These are phyloP conservation scores for Saturnia japonica DNA, from an alignment of 2,888 invertebrate species.

Conservation along the genomic window DNA sequence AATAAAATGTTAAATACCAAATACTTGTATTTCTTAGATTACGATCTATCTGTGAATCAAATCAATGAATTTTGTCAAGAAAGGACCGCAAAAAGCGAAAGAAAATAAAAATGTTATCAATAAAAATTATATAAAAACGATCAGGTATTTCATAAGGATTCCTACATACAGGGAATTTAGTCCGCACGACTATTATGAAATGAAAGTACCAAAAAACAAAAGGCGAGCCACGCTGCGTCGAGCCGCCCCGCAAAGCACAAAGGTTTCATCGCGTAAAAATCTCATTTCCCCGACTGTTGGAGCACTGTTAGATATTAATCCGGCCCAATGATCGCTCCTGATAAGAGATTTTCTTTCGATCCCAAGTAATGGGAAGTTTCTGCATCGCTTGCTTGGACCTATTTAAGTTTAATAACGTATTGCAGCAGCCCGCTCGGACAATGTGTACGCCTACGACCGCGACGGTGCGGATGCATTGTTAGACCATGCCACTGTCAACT, in stretches of 20 bases:
- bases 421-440: constrained; percentile 34
- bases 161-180: not conserved
- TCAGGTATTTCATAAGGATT: constrained; percentile 3
- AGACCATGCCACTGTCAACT: not conserved
- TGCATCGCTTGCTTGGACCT: constrained; percentile 61
- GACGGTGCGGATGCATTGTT: constrained; percentile 1
- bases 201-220: constrained; percentile 30
- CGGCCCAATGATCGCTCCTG: constrained; percentile 67
- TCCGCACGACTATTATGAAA: constrained; percentile 14
- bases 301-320: constrained; percentile 70
- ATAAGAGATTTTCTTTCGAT: constrained; percentile 77
- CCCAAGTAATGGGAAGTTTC: constrained; percentile 75
- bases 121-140: not conserved
- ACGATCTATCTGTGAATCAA: not conserved
- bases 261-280: constrained; percentile 59
- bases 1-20: not conserved
- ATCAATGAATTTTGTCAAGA: not conserved
- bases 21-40: not conserved
- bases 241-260: constrained; percentile 38
- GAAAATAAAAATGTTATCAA: not conserved
- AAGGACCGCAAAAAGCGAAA: not conserved
- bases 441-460: constrained; percentile 21
- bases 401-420: constrained; percentile 74
- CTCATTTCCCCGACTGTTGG: constrained; percentile 50
- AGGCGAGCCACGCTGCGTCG: constrained; percentile 25